These are phyloP conservation scores for Eulemur mongoz DNA, from an alignment of 2,797 vertebrate genomes.

Conservation along the genomic window DNA sequence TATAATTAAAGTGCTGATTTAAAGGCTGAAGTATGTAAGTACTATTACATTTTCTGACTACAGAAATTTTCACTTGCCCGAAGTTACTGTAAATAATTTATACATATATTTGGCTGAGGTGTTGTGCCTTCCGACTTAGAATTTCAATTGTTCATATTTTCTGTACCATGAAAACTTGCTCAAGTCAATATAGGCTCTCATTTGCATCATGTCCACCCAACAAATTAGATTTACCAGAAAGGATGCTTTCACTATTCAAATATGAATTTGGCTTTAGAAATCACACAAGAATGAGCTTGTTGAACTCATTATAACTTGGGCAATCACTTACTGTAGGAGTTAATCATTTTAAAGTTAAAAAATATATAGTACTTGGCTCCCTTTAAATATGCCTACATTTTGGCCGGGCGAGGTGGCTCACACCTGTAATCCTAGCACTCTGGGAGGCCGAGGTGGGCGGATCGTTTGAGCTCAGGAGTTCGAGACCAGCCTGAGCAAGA, in stretches of 20 bases:
- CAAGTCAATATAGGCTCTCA: not conserved
- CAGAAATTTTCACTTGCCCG: not conserved
- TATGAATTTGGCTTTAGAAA: constrained; percentile 54
- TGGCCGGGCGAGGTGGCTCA: too few relatives aligned
- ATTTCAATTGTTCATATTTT: constrained; percentile 46
- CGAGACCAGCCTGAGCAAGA: too few relatives aligned
- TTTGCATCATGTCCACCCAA: constrained; percentile 32
- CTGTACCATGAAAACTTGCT: constrained; percentile 26
- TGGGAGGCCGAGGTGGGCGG: too few relatives aligned
- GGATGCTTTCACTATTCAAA: constrained; percentile 42
- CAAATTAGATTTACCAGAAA: constrained; percentile 66
- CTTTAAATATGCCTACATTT: not conserved
- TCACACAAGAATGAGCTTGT: constrained; percentile 69
- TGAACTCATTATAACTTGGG: constrained; percentile 67
- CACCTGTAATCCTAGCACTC: too few relatives aligned
- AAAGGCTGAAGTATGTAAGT: not conserved
- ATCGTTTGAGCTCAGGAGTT: too few relatives aligned
- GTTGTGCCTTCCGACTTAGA: not conserved
- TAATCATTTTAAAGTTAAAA: constrained; percentile 61
- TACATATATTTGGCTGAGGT: not conserved
- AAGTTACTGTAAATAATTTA: constrained; percentile 25
- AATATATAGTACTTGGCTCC: not conserved
- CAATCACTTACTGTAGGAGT: constrained; percentile 56
- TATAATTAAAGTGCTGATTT: not conserved
- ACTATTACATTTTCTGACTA: not conserved